These are phyloP conservation scores for Petrocephalus schoutedeni DNA, from an alignment of 2,797 vertebrate genomes.

Conservation along the genomic window DNA sequence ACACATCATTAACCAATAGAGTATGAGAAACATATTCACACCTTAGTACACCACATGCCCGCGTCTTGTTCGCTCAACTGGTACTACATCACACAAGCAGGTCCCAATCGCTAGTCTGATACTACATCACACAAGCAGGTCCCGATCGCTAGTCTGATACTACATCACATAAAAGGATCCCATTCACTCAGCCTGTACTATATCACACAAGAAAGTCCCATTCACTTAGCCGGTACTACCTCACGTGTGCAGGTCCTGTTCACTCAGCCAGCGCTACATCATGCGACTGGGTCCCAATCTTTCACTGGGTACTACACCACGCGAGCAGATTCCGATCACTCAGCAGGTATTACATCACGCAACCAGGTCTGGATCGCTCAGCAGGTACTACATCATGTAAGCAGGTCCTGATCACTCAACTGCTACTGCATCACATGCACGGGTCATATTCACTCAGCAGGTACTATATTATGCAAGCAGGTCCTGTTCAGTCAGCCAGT, in stretches of 20 bases:
- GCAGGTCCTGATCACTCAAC: too few species aligned
- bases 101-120: not conserved
- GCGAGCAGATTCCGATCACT: not conserved
- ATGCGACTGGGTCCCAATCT: not conserved
- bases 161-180: not conserved
- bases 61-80: not conserved
- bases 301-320: not conserved
- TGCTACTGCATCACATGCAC: too few species aligned
- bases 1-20: too few species aligned
- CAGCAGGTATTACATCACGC: not conserved
- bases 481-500: too few species aligned
- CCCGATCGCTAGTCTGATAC: not conserved
- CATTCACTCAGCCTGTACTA: not conserved
- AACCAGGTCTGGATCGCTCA: too few species aligned
- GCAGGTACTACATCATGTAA: too few species aligned
- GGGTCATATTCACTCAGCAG: too few species aligned
- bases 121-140: not conserved
- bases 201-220: not conserved
- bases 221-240: too few species aligned
- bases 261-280: too few species aligned
- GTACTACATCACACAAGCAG: not conserved
- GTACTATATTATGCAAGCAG: too few species aligned
- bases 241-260: not conserved
- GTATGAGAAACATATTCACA: too few species aligned
- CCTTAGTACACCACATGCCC: too few species aligned